Evolutionary conservation across 2,797 vertebrate genomes (phyloP), one percentile per base, ranked within the genome.

Genomic region (Manis javanica): DNA sequence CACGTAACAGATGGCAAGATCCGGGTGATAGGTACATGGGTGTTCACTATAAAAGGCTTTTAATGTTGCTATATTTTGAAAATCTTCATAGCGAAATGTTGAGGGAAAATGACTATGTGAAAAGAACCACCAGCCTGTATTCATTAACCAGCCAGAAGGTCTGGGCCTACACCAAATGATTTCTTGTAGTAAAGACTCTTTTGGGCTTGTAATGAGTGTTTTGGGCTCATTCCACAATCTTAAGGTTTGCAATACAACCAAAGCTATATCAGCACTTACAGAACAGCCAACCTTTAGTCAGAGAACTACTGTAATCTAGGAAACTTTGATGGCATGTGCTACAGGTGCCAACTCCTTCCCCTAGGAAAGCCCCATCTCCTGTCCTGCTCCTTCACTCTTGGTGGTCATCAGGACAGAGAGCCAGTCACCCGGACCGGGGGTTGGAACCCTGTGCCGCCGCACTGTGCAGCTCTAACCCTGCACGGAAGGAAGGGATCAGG

Each of bases 161-260:
- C 24, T 71, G 14, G 3, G 2, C 26, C 75, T 79, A 71, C 0
- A 53, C 15, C 69, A 87, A 90, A 74, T 42, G 34, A 88, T 46
- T 39, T 83, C 93, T 75, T 51, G 2, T 23, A 61, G 2, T 23
- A 55, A 91, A 82, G 16, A 90, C 37, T 53, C 29, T 16, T 91
- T 75, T 39, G 64, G 18, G 24, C 14, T 57, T 46, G 46, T 46
- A 46, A 46, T 46, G 46, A 46, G 46, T 46, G 10, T 46, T 46
- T 46, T 12, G 46, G 21, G n/a, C 31, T 53, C 31, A 86, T 46
- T 85, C 49, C 10, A 66, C 9, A 37, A 6, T 75, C 34, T 96
- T 94, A 46, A 81, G 23, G n/a, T 61, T 78, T 83, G 55, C 53
- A 26, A 68, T 69, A 94, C n/a, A 90, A 74, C 24, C 78, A 87